Conservation (phyloP, 2,888 invertebrate genomes). For the Omphaloscelis lunosa region DNA sequence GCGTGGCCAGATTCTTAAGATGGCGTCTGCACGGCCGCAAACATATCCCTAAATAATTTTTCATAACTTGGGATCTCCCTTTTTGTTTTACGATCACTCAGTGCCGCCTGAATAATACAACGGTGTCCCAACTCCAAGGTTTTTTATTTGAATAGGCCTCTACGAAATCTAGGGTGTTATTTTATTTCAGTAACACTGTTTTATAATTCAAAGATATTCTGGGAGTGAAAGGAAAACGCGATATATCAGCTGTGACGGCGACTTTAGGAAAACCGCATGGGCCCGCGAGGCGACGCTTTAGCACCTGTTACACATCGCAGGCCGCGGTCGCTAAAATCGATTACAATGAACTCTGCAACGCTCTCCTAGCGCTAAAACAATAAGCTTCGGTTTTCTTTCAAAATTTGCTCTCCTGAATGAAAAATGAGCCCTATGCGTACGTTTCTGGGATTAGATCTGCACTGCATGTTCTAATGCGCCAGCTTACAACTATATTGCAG, state of each 20-base stretch:
- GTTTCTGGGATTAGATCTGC: slow-evolving; percentile 45
- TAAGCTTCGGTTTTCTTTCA: slow-evolving; percentile 6
- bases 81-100: slow-evolving; percentile 65
- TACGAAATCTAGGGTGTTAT: slow-evolving; percentile 24
- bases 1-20: slow-evolving; percentile 56
- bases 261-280: slow-evolving; percentile 53
- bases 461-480: slow-evolving; percentile 37
- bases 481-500: slow-evolving; percentile 26
- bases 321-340: slow-evolving; percentile 51
- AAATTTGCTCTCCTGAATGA: slow-evolving; percentile 24
- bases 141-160: slow-evolving; percentile 37
- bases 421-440: slow-evolving; percentile 40
- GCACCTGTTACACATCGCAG: slow-evolving; percentile 64
- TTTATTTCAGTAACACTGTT: slow-evolving; percentile 37
- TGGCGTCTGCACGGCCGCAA: slow-evolving; percentile 61
- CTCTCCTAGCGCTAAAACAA: not conserved
- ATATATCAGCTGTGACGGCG: slow-evolving; percentile 54
- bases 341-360: slow-evolving; percentile 30
- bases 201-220: slow-evolving; percentile 38
- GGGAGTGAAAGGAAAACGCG: slow-evolving; percentile 25
- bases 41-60: slow-evolving; percentile 60
- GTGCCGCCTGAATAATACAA: slow-evolving; percentile 55
- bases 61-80: slow-evolving; percentile 54
- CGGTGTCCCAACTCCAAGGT: slow-evolving; percentile 19
- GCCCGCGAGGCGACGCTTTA: slow-evolving; percentile 32